Percentiles rank a stretch among this genome's conserved stretches.
Conservation (phyloP, 2,113 vertebrate species). For the Calidris pygmaea region DNA sequence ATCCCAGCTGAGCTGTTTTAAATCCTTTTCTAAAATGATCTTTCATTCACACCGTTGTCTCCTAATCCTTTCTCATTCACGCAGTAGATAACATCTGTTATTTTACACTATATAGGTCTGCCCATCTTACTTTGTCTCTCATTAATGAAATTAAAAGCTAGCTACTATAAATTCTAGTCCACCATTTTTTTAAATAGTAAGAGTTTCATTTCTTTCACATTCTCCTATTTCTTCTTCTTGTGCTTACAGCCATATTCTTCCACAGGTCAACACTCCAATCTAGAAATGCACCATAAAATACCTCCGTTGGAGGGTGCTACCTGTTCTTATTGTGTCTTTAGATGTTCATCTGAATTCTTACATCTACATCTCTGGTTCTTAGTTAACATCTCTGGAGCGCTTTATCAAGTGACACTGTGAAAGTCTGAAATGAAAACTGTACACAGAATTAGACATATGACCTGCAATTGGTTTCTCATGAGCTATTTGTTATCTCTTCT, state of each 20-base stretch:
- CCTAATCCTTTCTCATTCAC: neutral
- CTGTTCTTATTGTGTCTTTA: neutral
- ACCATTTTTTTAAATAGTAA: neutral
- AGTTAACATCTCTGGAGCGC: neutral
- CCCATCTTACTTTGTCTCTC: neutral
- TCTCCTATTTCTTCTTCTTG: neutral
- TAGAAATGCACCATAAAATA: neutral
- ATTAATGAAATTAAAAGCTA: neutral
- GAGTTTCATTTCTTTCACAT: neutral
- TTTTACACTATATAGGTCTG: neutral
- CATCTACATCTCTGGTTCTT: neutral
- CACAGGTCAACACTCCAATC: neutral
- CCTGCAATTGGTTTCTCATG: neutral
- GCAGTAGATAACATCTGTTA: neutral
- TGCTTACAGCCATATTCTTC: neutral
- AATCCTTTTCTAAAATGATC: neutral
- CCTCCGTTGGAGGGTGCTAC: neutral
- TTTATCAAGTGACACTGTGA: neutral
- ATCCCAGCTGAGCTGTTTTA: neutral
- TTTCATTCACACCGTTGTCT: neutral
- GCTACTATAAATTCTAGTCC: neutral
- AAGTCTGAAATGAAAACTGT: neutral
- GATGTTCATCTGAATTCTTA: neutral
- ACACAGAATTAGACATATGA: neutral
- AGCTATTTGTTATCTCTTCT: neutral